Evolutionary conservation across 2,113 vertebrate species (phyloP).

Genomic region (Perca flavescens): DNA sequence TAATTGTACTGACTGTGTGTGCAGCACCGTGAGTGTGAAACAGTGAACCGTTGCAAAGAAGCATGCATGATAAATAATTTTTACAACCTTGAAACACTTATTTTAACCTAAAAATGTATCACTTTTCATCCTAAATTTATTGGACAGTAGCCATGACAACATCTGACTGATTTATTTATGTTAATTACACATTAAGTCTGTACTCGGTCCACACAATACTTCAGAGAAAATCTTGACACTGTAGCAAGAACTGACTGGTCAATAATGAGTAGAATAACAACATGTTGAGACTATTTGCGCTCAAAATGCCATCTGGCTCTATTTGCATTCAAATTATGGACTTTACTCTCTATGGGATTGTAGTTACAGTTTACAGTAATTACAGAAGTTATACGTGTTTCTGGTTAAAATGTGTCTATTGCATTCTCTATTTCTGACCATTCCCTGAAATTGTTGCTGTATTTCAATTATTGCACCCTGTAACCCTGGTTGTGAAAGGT

Average conservation of each 20-base stretch:
- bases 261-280: conserved; percentile 43
- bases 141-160: conserved; percentile 1
- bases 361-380: not conserved
- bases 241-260: conserved; percentile 23
- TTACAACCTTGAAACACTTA: not conserved
- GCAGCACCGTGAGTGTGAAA: not conserved
- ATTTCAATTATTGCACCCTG: not conserved
- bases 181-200: conserved; percentile 19
- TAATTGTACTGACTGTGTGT: not conserved
- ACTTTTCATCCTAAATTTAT: not conserved
- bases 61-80: not conserved
- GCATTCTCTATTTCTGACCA: not conserved
- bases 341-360: not conserved
- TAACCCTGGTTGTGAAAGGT: not conserved
- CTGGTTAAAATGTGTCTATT: not conserved
- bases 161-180: conserved; percentile 20
- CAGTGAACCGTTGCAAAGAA: not conserved
- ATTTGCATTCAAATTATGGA: conserved; percentile 41
- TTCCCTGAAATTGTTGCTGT: not conserved
- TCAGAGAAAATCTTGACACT: not conserved
- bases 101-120: not conserved
- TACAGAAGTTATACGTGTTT: not conserved
- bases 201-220: conserved; percentile 1
- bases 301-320: conserved; percentile 51
- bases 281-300: conserved; percentile 35